Percentiles rank a stretch among this genome's conserved stretches.
These are phyloP conservation scores for Alloscopus bannaensis DNA, from an alignment of 2,888 invertebrate genomes.

Conservation along the genomic window DNA sequence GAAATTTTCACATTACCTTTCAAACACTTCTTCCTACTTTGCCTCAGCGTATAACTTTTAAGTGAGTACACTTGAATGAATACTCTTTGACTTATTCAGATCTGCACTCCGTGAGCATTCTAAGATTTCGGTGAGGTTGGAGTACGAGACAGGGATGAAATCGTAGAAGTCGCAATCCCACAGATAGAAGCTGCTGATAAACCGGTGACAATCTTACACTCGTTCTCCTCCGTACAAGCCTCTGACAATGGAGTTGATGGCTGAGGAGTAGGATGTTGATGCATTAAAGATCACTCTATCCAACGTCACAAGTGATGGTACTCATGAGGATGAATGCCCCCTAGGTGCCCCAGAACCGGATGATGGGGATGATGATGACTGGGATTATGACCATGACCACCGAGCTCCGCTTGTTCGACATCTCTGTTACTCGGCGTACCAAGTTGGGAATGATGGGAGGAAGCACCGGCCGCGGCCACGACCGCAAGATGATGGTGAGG, in stretches of 20 bases:
- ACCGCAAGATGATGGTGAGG: constrained; percentile 73
- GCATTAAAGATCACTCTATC: constrained; percentile 65
- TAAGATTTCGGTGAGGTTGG: no score
- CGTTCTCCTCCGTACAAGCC: constrained; percentile 29
- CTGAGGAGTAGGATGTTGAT: constrained; percentile 30
- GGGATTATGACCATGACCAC: constrained; percentile 67
- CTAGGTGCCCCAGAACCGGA: constrained; percentile 69
- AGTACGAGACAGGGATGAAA: constrained; percentile 47
- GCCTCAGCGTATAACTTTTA: no score
- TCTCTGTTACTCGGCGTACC: constrained; percentile 59
- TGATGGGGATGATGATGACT: constrained; percentile 64
- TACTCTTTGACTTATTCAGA: no score
- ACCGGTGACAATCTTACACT: constrained; percentile 58
- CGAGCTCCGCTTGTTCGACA: constrained; percentile 71
- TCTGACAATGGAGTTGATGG: constrained; percentile 50
- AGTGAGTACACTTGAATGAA: no score
- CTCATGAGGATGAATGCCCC: constrained; percentile 72
- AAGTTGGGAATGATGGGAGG: constrained; percentile 38
- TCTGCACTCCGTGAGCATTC: no score
- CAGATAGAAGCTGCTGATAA: constrained; percentile 50
- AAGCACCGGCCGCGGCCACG: constrained; percentile 70
- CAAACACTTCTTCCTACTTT: no score
- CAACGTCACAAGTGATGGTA: constrained; percentile 73
- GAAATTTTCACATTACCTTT: no score
- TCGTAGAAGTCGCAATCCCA: constrained; percentile 35